Percentiles rank a stretch among this genome's conserved stretches.
These are phyloP conservation scores for Gephyroberyx darwinii DNA, from an alignment of 2,797 vertebrate species.

Conservation along the genomic window DNA sequence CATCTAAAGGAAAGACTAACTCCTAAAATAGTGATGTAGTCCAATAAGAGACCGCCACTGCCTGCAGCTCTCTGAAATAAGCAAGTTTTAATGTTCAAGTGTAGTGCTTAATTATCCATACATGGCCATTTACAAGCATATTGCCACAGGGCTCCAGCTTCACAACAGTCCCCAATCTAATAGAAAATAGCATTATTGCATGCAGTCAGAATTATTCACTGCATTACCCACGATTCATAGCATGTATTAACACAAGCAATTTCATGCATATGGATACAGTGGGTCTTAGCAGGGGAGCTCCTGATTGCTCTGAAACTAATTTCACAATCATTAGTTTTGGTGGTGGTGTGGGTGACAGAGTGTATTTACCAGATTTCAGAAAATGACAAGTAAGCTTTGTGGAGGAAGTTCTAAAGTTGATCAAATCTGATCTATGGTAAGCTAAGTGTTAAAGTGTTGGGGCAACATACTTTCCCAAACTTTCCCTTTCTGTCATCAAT, in stretches of 20 bases:
- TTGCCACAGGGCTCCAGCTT: slow-evolving; percentile 87
- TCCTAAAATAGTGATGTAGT: slow-evolving; percentile 65
- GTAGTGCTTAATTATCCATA: slow-evolving; percentile 89
- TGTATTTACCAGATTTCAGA: slow-evolving; percentile 69
- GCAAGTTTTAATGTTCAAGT: slow-evolving; percentile 88
- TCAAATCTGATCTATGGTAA: too few species aligned
- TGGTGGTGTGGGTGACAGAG: slow-evolving; percentile 71
- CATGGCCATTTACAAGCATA: slow-evolving; percentile 92
- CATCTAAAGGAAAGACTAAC: slow-evolving; percentile 55
- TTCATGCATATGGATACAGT: slow-evolving; percentile 99
- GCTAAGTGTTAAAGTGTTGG: not conserved
- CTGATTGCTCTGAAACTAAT: slow-evolving; percentile 99
- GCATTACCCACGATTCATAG: slow-evolving; percentile 98
- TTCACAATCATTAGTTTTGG: slow-evolving; percentile 99
- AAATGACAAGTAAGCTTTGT: slow-evolving; percentile 66
- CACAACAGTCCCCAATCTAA: slow-evolving; percentile 87
- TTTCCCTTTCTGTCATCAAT: not conserved
- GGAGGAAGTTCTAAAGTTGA: slow-evolving; percentile 72
- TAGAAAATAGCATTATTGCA: slow-evolving; percentile 93
- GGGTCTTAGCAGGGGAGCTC: slow-evolving; percentile 93
- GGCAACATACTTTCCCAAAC: not conserved
- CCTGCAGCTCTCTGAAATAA: slow-evolving; percentile 83
- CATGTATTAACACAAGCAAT: slow-evolving; percentile 98
- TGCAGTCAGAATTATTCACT: slow-evolving; percentile 97
- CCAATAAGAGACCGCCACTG: slow-evolving; percentile 71